These are phyloP conservation scores for Procambarus clarkii DNA, from an alignment of 1,140 invertebrate species.

Conservation along the genomic window DNA sequence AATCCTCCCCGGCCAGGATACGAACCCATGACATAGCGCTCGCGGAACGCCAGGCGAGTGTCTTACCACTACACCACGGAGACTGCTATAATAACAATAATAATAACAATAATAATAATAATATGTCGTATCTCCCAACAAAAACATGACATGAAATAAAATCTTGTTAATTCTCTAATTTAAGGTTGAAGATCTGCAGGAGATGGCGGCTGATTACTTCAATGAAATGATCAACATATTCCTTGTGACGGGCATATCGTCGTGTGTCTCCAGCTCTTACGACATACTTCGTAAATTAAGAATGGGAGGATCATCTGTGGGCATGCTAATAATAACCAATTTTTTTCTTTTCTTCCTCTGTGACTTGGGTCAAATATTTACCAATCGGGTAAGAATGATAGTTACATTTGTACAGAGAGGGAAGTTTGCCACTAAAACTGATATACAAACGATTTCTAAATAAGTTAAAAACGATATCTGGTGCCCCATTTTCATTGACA, in stretches of 20 bases:
- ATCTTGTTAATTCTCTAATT: too few species aligned
- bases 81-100: too few species aligned
- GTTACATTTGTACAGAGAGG: too few species aligned
- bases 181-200: constrained; percentile 1
- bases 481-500: too few species aligned
- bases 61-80: too few species aligned
- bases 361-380: not conserved
- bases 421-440: too few species aligned
- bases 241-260: not conserved
- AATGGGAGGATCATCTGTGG: not conserved
- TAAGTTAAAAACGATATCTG: too few species aligned
- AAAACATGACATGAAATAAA: too few species aligned
- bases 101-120: not conserved
- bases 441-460: too few species aligned
- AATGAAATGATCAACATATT: not conserved
- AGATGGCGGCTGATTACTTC: not conserved
- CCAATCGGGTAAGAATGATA: not conserved
- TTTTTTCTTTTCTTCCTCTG: not conserved
- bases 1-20: too few species aligned
- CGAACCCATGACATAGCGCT: too few species aligned
- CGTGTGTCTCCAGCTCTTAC: not conserved
- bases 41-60: too few species aligned
- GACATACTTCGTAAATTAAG: not conserved
- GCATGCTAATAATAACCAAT: not conserved
- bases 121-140: not conserved